These are phyloP conservation scores for Athene cunicularia DNA, from an alignment of 2,113 vertebrate genomes.

Conservation along the genomic window DNA sequence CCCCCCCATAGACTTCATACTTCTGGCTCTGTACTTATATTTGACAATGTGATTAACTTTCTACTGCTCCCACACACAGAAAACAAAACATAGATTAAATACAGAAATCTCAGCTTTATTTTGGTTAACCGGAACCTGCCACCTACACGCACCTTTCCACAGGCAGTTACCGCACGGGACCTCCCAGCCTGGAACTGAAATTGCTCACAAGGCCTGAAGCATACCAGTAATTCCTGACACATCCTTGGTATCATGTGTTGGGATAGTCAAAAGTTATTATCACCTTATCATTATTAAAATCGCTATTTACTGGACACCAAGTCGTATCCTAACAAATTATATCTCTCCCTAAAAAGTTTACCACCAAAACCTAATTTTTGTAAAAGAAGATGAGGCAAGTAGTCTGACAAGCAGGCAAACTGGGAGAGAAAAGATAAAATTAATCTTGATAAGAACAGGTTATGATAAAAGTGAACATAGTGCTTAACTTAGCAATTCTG, in stretches of 20 bases:
- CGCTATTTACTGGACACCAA: not conserved
- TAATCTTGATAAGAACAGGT: conserved; percentile 1
- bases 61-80: not conserved
- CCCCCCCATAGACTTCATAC: not conserved
- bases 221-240: not conserved
- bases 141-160: not conserved
- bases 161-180: not conserved
- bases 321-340: not conserved
- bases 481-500: conserved; percentile 12
- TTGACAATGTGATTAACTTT: not conserved
- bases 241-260: not conserved
- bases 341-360: not conserved
- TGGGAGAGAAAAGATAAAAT: not conserved
- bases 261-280: not conserved
- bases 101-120: not conserved
- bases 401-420: conserved; percentile 22
- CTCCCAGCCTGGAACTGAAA: not conserved
- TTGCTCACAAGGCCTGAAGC: not conserved
- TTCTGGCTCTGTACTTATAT: not conserved
- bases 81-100: not conserved
- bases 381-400: not conserved
- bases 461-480: conserved; percentile 38
- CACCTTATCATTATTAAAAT: not conserved
- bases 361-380: not conserved
- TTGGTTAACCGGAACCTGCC: not conserved